phyloP scores from a whole-genome alignment of 35 echinoderm and acorn worm species.

The Lytechinus pictus region DNA sequence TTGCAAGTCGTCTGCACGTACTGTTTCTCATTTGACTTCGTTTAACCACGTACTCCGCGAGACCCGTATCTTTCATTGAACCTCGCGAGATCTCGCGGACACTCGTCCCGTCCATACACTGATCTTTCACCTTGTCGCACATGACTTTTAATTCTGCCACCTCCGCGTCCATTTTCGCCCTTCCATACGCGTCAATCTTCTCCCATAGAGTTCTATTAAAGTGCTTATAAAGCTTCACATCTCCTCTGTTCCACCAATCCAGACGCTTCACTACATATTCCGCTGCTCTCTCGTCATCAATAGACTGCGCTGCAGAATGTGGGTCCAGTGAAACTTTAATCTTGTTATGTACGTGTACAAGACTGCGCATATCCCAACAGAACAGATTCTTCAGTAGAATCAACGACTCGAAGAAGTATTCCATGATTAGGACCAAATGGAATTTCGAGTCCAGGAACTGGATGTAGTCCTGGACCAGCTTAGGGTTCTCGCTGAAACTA shows the following conservation, averaged over 20 bases:
- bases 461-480: slow-evolving; percentile 11
- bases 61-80: slow-evolving; percentile 2
- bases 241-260: slow-evolving; percentile 77
- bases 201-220: slow-evolving; percentile 90
- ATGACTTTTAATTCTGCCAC: slow-evolving; percentile 65
- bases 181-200: slow-evolving; percentile 80
- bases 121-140: slow-evolving; percentile 64
- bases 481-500: neutral
- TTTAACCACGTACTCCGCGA: slow-evolving; percentile 31
- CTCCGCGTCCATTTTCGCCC: slow-evolving; percentile 71
- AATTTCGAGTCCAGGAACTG: slow-evolving; percentile 42
- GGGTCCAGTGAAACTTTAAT: slow-evolving; percentile 20
- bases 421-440: slow-evolving; percentile 12
- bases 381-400: slow-evolving; percentile 15
- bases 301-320: too few relatives aligned
- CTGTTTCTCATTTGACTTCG: neutral
- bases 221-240: slow-evolving; percentile 86
- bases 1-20: neutral
- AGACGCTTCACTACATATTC: slow-evolving; percentile 48
- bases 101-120: slow-evolving; percentile 66
- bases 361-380: slow-evolving; percentile 34
- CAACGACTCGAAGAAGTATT: slow-evolving; percentile 43
- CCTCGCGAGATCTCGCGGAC: neutral
- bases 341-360: neutral
- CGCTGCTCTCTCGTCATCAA: slow-evolving; percentile 68